Evolutionary conservation across 2,888 invertebrate species (phyloP), one percentile per base, ranked within the genome.

Genomic region (Scaptomyza polygonia): DNA sequence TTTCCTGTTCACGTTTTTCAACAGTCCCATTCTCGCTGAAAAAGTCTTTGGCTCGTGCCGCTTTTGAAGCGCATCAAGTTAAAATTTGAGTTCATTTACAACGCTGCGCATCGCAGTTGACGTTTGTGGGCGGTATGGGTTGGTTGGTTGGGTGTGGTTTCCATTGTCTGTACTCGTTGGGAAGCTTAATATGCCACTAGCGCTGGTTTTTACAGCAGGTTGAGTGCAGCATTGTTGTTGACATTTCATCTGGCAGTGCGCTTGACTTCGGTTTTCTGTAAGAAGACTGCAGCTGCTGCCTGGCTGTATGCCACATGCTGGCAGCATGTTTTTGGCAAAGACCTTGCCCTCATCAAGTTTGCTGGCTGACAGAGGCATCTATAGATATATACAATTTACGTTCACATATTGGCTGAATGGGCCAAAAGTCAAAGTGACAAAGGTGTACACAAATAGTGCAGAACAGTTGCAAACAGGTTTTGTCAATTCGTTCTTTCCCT

Each of bases 51-150:
- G 30, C 39, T 42, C 36, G 25, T n/a, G 34, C 21, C 39, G 55
- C 75, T 76, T 59, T 59, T 59, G 66, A 73, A 69, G 77, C 69
- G 65, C 68, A 81, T 72, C 70, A 72, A 72, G 68, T 68, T 63
- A 47, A 78, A 82, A 69, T 82, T 81, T 66, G 69, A 86, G 86
- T 78, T 77, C 78, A 78, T 84, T 82, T 81, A 83, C 75, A 70
- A 70, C 72, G 58, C 58, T 73, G 67, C 69, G 55, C 64, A 52
- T 29, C 42, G 49, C 63, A 53, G 30, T 11, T 44, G 48, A 30
- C 44, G 43, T 18, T 32, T 32, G 51, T 54, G 67, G 71, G 78
- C 61, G 64, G 47, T n/a, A n/a, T 30, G 12, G 30, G 12, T 8
- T 16, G 14, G 44, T 0, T 27, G 14, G 29, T 16, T 62, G 16